Percentiles rank a stretch among this genome's conserved stretches.
These are phyloP conservation scores for Coturnix japonica DNA, from an alignment of 2,113 vertebrate species.

Conservation along the genomic window DNA sequence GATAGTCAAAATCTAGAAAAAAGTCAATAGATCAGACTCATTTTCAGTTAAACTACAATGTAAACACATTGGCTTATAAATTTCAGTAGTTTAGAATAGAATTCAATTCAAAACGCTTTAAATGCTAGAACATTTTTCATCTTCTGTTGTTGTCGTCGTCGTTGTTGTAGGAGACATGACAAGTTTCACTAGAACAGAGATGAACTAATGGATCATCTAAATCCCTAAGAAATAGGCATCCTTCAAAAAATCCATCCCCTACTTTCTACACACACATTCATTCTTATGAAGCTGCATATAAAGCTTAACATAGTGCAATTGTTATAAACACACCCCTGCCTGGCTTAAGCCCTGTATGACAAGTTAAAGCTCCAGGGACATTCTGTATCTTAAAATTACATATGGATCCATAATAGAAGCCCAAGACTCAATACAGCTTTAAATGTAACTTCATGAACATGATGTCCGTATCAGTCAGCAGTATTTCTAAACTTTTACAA, in stretches of 20 bases:
- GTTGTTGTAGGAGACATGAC: background rate
- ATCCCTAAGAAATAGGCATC: background rate
- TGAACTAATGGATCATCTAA: background rate
- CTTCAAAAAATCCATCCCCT: background rate
- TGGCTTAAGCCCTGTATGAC: background rate
- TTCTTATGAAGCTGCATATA: background rate
- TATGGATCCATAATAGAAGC: background rate
- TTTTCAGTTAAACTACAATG: background rate
- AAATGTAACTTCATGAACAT: constrained; percentile 15
- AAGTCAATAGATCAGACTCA: background rate
- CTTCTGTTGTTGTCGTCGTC: background rate
- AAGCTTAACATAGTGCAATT: background rate
- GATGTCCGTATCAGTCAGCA: constrained; percentile 48
- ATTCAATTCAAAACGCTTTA: background rate
- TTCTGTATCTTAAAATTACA: background rate
- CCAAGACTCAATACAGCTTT: background rate
- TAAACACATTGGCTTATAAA: background rate
- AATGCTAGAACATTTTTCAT: background rate
- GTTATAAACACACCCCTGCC: background rate
- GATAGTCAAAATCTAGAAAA: background rate
- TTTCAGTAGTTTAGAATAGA: background rate
- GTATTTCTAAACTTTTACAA: constrained; percentile 43
- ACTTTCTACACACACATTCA: background rate
- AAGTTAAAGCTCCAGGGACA: constrained; percentile 1
- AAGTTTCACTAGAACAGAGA: background rate